Evolutionary conservation across 2,797 vertebrate genomes (phyloP).

Genomic region (Clarias platycephalus): DNA sequence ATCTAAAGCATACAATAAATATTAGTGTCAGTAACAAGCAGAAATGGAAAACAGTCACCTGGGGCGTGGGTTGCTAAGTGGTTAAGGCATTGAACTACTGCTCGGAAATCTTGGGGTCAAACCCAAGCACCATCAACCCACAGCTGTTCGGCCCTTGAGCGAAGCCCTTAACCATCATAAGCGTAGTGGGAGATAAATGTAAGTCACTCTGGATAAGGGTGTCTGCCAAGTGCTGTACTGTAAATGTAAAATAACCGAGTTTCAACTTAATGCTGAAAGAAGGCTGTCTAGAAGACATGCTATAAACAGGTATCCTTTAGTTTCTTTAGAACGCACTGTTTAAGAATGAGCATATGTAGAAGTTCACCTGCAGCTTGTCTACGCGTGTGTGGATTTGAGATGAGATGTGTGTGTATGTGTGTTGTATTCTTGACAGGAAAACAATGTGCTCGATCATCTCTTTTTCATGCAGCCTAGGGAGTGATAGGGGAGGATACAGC

Average conservation of each 20-base stretch:
- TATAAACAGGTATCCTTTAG: neutral
- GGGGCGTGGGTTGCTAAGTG: too few relatives aligned
- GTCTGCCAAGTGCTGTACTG: too few relatives aligned
- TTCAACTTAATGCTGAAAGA: neutral
- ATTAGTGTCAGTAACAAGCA: neutral
- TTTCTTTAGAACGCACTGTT: neutral
- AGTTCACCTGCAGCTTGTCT: conserved; percentile 32
- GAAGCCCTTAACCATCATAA: too few relatives aligned
- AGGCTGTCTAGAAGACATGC: neutral
- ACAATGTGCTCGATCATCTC: conserved; percentile 41
- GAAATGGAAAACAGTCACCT: neutral
- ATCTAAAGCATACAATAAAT: neutral
- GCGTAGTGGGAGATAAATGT: too few relatives aligned
- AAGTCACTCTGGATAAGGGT: too few relatives aligned
- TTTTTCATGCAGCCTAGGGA: conserved; percentile 30
- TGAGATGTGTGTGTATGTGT: conserved; percentile 27
- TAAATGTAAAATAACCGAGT: neutral
- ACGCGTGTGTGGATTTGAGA: conserved; percentile 3
- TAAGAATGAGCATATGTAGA: conserved; percentile 1
- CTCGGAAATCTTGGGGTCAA: too few relatives aligned
- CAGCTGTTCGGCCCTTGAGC: too few relatives aligned
- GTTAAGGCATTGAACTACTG: too few relatives aligned
- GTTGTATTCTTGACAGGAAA: conserved; percentile 43
- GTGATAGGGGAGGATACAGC: conserved; percentile 23
- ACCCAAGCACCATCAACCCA: too few relatives aligned